phyloP scores from a whole-genome alignment of 2,113 vertebrate species.

The Antechinus stuartii region DNA sequence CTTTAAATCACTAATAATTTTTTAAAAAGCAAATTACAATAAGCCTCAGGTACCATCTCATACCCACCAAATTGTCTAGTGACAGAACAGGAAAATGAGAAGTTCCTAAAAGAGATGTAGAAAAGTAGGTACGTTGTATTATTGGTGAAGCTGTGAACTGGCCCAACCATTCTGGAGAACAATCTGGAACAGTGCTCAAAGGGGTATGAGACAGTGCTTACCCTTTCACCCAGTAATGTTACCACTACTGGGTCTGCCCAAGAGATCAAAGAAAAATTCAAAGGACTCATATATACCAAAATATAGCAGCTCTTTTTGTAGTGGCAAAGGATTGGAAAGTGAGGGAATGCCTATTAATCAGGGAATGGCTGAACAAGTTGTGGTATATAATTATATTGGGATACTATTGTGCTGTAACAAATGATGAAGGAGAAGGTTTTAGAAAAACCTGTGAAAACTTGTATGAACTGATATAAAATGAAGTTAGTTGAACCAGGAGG shows the following conservation, averaged over 20 bases:
- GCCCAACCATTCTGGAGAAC: too few relatives aligned
- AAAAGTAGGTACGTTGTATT: too few relatives aligned
- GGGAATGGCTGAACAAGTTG: background rate
- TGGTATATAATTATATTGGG: background rate
- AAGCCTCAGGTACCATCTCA: background rate
- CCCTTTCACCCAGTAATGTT: too few relatives aligned
- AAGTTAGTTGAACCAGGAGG: background rate
- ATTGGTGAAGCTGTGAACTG: too few relatives aligned
- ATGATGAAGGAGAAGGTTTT: background rate
- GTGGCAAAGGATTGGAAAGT: background rate
- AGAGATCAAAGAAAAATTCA: too few relatives aligned
- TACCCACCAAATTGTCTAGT: background rate
- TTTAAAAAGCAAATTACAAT: background rate
- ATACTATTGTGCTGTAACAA: background rate
- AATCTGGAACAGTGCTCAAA: too few relatives aligned
- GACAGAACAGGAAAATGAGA: background rate
- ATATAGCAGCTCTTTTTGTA: background rate
- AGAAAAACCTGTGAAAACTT: background rate
- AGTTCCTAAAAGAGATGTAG: background rate
- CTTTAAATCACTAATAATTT: background rate
- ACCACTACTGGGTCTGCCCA: too few relatives aligned
- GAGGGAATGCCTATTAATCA: background rate
- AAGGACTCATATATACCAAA: background rate
- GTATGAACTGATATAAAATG: background rate
- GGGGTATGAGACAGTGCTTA: too few relatives aligned